A percentile compares a stretch with the other conserved stretches of the same genome.
Evolutionary conservation across 2,797 vertebrate species (phyloP).

Genomic region (Chelonia mydas): DNA sequence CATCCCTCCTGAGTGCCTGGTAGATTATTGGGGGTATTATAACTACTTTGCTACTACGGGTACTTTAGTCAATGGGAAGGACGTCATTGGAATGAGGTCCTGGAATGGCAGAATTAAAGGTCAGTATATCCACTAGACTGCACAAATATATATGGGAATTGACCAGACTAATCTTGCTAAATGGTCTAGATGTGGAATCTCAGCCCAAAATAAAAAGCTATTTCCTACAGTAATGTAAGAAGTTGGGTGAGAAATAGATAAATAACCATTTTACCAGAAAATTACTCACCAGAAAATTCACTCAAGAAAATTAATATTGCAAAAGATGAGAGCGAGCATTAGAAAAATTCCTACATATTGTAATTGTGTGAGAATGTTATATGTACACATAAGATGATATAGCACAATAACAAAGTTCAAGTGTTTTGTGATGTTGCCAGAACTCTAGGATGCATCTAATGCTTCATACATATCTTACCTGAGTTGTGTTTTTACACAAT

Average conservation of each 20-base stretch:
- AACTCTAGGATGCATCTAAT: not conserved
- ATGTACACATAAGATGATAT: not conserved
- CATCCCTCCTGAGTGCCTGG: not conserved
- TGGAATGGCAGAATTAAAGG: not conserved
- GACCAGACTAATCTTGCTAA: not conserved
- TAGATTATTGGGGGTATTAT: not conserved
- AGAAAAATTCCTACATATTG: not conserved
- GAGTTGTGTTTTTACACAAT: not conserved
- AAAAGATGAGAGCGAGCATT: not conserved
- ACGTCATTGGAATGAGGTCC: not conserved
- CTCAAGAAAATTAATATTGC: not conserved
- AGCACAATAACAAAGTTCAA: not conserved
- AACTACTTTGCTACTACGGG: not conserved
- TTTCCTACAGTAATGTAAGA: not conserved
- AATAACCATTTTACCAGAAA: not conserved
- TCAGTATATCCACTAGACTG: accelerated
- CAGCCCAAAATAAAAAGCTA: accelerated
- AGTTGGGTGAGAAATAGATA: not conserved
- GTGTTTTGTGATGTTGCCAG: not conserved
- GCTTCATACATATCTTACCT: not conserved
- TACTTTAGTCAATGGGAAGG: not conserved
- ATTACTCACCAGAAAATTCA: not conserved
- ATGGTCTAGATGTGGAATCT: not conserved
- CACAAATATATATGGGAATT: not conserved
- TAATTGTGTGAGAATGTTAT: not conserved